Conservation (phyloP, 2,888 invertebrate species). For the Spilarctia lutea region DNA sequence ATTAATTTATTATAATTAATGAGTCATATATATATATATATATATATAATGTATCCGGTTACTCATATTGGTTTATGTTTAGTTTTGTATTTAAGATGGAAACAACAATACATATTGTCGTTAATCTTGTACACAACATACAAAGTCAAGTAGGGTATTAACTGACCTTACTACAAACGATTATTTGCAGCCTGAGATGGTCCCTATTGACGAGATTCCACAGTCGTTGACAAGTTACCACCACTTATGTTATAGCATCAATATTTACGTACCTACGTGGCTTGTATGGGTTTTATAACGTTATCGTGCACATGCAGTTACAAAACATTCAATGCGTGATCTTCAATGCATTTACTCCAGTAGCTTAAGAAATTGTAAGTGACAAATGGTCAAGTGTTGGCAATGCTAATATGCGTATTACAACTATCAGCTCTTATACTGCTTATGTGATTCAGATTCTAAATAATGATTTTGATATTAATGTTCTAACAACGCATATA, state of each 20-base stretch:
- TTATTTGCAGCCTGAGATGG: neutral
- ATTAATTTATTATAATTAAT: neutral
- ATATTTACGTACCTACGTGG: slow-evolving; percentile 42
- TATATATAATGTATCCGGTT: no score
- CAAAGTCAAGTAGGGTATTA: neutral
- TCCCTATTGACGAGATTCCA: neutral
- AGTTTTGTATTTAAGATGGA: neutral
- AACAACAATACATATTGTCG: neutral
- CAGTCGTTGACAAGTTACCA: slow-evolving; percentile 6
- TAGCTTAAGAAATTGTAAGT: slow-evolving; percentile 46
- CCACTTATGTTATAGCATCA: slow-evolving; percentile 25
- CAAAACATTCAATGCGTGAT: slow-evolving; percentile 60
- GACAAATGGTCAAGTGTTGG: slow-evolving; percentile 54
- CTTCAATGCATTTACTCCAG: slow-evolving; percentile 48
- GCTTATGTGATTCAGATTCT: neutral
- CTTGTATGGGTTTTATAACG: slow-evolving; percentile 30
- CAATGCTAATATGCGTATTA: slow-evolving; percentile 21
- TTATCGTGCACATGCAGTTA: slow-evolving; percentile 62
- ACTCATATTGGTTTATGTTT: neutral
- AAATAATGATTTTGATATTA: neutral
- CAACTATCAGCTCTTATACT: neutral
- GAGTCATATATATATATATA: no score
- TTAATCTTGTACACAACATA: neutral
- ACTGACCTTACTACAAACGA: neutral
- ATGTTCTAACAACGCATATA: neutral